Conservation (phyloP, 2,797 vertebrate genomes). For the Onychomys leucogaster region DNA sequence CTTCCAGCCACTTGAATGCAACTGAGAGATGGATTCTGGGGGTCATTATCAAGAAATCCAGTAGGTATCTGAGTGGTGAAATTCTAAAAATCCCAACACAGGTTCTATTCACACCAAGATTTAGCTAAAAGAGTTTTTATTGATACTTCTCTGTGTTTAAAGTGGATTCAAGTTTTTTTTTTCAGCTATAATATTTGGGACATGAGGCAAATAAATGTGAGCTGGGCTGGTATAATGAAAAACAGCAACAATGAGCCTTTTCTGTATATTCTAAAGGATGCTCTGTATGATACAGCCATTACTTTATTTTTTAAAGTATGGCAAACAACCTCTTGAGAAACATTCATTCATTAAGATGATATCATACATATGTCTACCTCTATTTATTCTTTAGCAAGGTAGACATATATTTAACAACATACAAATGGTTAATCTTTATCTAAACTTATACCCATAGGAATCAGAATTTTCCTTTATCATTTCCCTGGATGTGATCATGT, state of each 20-base stretch:
- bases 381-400: background rate
- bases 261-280: background rate
- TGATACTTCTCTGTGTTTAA: slow-evolving; percentile 70
- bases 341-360: background rate
- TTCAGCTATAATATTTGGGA: slow-evolving; percentile 72
- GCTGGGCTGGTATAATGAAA: slow-evolving; percentile 71
- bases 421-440: background rate
- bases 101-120: slow-evolving; percentile 55
- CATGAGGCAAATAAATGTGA: slow-evolving; percentile 50
- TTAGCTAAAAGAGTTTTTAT: slow-evolving; percentile 77
- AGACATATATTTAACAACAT: background rate
- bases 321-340: background rate
- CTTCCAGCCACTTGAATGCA: slow-evolving; percentile 80
- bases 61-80: slow-evolving; percentile 64
- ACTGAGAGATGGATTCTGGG: slow-evolving; percentile 79
- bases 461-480: background rate
- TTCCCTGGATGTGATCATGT: background rate
- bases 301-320: background rate
- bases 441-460: background rate
- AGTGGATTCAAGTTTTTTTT: slow-evolving; percentile 65
- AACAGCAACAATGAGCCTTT: slow-evolving; percentile 36
- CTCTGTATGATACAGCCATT: background rate
- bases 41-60: slow-evolving; percentile 77
- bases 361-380: background rate
- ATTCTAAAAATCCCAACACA: slow-evolving; percentile 78